phyloP scores from a whole-genome alignment of 2,888 invertebrate genomes.

The Adineta ricciae region DNA sequence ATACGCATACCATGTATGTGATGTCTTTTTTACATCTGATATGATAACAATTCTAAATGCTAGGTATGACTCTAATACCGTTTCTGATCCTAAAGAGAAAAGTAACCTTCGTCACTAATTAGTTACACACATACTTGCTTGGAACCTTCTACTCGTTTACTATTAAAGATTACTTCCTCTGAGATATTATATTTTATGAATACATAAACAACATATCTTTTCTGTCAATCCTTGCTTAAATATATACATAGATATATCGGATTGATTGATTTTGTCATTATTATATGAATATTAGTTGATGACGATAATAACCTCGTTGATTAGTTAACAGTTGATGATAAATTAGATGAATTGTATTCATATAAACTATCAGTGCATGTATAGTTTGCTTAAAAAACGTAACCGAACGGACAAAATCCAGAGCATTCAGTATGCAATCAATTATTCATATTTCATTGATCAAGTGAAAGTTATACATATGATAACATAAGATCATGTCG shows the following conservation, averaged over 20 bases:
- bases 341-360: not conserved
- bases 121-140: not conserved
- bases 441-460: no score
- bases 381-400: not conserved
- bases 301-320: not conserved
- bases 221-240: not conserved
- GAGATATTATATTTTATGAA: not conserved
- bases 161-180: not conserved
- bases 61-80: not conserved
- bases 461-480: no score
- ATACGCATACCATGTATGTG: not conserved
- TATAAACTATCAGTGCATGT: not conserved
- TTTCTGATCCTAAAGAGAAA: not conserved
- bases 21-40: not conserved
- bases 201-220: not conserved
- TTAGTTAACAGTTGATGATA: not conserved
- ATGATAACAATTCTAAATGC: not conserved
- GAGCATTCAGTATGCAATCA: no score
- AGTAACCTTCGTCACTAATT: not conserved
- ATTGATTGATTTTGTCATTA: not conserved
- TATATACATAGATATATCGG: not conserved
- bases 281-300: not conserved
- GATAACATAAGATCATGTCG: no score
- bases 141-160: not conserved
- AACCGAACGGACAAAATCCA: no score